Evolutionary conservation across 2,797 vertebrate species (phyloP).

Genomic region (Manis javanica): DNA sequence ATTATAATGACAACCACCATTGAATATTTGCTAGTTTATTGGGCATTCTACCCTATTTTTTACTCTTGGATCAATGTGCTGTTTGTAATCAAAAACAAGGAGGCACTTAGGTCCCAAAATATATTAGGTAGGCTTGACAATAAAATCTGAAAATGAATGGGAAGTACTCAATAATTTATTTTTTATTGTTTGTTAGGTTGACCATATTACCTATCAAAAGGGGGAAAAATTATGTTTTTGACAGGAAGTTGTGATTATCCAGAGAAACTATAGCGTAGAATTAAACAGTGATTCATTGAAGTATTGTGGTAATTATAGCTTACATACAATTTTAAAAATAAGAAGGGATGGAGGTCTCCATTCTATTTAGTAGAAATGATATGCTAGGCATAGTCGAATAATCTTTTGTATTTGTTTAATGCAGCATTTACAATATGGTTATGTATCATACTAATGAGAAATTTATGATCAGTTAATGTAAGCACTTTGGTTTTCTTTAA

Average conservation of each 20-base stretch:
- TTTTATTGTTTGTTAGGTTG: neutral
- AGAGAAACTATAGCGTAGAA: neutral
- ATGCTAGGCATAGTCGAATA: neutral
- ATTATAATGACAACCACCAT: neutral
- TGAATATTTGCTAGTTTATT: neutral
- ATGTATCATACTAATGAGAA: neutral
- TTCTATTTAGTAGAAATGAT: neutral
- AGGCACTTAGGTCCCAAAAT: neutral
- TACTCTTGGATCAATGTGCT: neutral
- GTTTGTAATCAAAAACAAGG: too few relatives aligned
- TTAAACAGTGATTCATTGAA: neutral
- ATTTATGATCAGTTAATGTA: slow-evolving; percentile 37
- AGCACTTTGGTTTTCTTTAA: slow-evolving; percentile 66
- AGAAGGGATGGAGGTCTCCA: neutral
- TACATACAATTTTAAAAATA: neutral
- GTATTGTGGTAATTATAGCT: neutral
- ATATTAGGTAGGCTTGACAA: neutral
- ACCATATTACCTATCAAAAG: neutral
- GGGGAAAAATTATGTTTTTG: neutral
- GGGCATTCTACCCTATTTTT: neutral
- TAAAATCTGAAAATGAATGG: neutral
- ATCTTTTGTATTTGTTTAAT: neutral
- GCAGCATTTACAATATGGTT: neutral
- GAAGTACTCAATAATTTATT: neutral
- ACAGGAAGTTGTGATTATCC: neutral